Evolutionary conservation across 2,888 invertebrate species (phyloP).

Genomic region (Diabrotica balteata): DNA sequence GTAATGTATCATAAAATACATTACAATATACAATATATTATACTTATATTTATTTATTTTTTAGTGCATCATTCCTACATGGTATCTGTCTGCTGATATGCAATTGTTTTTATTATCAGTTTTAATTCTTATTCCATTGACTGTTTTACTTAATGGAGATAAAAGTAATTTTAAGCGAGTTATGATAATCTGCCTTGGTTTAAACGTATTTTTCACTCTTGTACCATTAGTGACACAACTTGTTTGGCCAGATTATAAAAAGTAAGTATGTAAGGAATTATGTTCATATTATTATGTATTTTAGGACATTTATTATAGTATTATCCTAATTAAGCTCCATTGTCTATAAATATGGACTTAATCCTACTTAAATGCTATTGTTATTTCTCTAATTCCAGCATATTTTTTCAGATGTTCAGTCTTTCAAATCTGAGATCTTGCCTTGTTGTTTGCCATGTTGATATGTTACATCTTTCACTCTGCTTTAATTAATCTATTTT

Average conservation of each 20-base stretch:
- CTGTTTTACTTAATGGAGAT: conserved; percentile 35
- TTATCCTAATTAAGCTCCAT: no score
- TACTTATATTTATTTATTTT: conserved; percentile 23
- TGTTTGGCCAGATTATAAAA: conserved; percentile 17
- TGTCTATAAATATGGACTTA: no score
- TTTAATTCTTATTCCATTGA: conserved; percentile 50
- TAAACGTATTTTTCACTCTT: conserved; percentile 35
- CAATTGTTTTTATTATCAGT: conserved; percentile 55
- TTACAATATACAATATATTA: not conserved
- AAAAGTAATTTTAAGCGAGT: conserved; percentile 33
- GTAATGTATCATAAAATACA: no score
- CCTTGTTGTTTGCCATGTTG: no score
- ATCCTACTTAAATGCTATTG: no score
- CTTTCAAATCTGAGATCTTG: no score
- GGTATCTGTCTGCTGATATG: conserved; percentile 58
- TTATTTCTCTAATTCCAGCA: no score
- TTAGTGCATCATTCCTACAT: conserved; percentile 55
- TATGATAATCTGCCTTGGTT: conserved; percentile 36
- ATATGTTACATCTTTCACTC: no score
- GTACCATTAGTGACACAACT: conserved; percentile 38
- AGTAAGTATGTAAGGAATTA: conserved; percentile 19
- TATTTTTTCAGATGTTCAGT: no score
- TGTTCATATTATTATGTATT: no score
- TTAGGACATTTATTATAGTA: no score
- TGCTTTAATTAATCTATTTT: no score